These are phyloP conservation scores for Camelus bactrianus DNA, from an alignment of 2,113 vertebrate species.

Conservation along the genomic window DNA sequence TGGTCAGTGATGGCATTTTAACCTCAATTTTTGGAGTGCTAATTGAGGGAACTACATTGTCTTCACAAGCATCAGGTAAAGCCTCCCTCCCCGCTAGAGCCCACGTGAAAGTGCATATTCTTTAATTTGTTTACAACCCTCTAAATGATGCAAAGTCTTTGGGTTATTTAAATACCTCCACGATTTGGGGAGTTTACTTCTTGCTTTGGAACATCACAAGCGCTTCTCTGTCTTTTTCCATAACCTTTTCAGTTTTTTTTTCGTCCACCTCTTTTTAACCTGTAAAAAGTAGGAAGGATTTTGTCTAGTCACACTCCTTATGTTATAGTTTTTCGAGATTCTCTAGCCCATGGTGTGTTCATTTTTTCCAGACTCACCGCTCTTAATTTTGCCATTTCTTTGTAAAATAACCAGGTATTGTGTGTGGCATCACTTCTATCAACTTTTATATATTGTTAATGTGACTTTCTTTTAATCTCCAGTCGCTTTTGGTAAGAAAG, in stretches of 20 bases:
- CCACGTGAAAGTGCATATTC: neutral
- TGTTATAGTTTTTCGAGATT: neutral
- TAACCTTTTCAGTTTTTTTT: neutral
- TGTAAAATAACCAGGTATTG: neutral
- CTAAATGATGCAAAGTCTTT: neutral
- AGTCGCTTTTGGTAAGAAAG: neutral
- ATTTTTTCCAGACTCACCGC: neutral
- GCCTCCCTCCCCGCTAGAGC: neutral
- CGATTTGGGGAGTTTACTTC: neutral
- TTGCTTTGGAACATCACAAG: neutral
- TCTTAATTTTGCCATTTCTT: neutral
- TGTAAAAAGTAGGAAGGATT: neutral
- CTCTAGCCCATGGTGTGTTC: neutral
- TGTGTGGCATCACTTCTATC: neutral
- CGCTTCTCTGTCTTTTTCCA: neutral
- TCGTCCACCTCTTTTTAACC: neutral
- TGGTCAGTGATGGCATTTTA: neutral
- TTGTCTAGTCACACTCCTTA: neutral
- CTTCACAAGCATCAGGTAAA: neutral
- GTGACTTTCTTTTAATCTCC: neutral
- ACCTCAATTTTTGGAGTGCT: neutral
- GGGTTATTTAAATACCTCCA: neutral
- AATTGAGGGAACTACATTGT: neutral
- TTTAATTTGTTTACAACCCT: neutral
- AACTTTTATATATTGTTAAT: neutral